Evolutionary conservation across 2,888 invertebrate genomes (phyloP).

Genomic region (Lycia hirtaria): DNA sequence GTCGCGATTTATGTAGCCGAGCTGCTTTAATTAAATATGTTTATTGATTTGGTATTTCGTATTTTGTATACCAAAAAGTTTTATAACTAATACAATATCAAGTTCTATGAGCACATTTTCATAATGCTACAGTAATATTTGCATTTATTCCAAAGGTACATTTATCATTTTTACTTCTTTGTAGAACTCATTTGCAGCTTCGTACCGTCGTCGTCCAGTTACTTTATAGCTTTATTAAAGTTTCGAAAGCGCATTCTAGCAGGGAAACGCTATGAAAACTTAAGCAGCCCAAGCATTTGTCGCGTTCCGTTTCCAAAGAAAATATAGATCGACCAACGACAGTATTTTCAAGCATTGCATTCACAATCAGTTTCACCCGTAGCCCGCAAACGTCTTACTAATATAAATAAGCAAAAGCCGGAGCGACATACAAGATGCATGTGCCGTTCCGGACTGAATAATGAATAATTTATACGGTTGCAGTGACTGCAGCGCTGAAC

Average conservation of each 20-base stretch:
- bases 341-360: slow-evolving; percentile 37
- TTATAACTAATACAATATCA: background rate
- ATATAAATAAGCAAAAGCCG: slow-evolving; percentile 53
- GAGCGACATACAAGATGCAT: slow-evolving; percentile 55
- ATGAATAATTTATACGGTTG: slow-evolving; percentile 56
- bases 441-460: slow-evolving; percentile 44
- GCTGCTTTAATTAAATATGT: slow-evolving; percentile 12
- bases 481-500: slow-evolving; percentile 50
- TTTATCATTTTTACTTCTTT: background rate
- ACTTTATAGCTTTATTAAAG: slow-evolving; percentile 17
- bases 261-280: slow-evolving; percentile 22
- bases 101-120: background rate
- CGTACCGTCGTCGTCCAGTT: slow-evolving; percentile 1
- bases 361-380: slow-evolving; percentile 34
- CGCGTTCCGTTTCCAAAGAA: slow-evolving; percentile 20
- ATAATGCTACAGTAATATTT: background rate
- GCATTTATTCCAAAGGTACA: too few relatives aligned
- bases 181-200: slow-evolving; percentile 5
- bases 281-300: slow-evolving; percentile 22
- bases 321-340: slow-evolving; percentile 19
- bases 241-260: slow-evolving; percentile 9
- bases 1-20: slow-evolving; percentile 5
- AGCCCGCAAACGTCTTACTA: slow-evolving; percentile 37
- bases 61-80: background rate
- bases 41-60: slow-evolving; percentile 1